A percentile compares a stretch with the other conserved stretches of the same genome.
Evolutionary conservation across 1,140 invertebrate genomes (phyloP).

Genomic region (Ceratosolen fusciceps): DNA sequence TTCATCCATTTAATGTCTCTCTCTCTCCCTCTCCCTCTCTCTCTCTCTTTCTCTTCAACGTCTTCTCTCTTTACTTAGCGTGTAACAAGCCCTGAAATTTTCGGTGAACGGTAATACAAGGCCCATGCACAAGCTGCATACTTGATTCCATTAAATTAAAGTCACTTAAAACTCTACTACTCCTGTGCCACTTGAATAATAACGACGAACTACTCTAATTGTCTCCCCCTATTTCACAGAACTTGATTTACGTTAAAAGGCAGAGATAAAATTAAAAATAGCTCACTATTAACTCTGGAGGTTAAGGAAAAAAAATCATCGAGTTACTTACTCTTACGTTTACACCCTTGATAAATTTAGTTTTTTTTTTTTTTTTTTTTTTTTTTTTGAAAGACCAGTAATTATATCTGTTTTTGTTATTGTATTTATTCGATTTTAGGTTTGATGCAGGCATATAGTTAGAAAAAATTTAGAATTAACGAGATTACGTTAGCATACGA

Average conservation of each 20-base stretch:
- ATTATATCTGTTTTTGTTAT: too few relatives aligned
- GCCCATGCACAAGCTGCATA: conserved; percentile 58
- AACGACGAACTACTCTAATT: conserved; percentile 53
- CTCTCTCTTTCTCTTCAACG: background rate
- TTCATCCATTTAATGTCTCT: background rate
- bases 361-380: too few relatives aligned
- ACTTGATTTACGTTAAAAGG: conserved; percentile 27
- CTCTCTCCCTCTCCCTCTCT: background rate
- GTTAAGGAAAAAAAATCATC: too few relatives aligned
- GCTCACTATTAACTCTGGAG: too few relatives aligned
- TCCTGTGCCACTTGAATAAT: conserved; percentile 56
- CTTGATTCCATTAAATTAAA: conserved; percentile 68
- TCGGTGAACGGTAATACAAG: conserved; percentile 56
- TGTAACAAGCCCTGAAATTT: background rate
- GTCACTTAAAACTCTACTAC: conserved; percentile 55
- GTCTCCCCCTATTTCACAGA: conserved; percentile 26
- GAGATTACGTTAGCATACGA: too few relatives aligned
- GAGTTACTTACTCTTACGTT: too few relatives aligned
- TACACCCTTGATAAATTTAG: too few relatives aligned
- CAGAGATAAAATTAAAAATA: background rate
- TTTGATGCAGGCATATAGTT: too few relatives aligned
- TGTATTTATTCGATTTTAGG: too few relatives aligned
- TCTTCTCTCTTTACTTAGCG: background rate
- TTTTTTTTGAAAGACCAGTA: too few relatives aligned
- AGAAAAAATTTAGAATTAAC: too few relatives aligned